Conservation (phyloP, 2,113 vertebrate genomes). For the Paralichthys olivaceus region DNA sequence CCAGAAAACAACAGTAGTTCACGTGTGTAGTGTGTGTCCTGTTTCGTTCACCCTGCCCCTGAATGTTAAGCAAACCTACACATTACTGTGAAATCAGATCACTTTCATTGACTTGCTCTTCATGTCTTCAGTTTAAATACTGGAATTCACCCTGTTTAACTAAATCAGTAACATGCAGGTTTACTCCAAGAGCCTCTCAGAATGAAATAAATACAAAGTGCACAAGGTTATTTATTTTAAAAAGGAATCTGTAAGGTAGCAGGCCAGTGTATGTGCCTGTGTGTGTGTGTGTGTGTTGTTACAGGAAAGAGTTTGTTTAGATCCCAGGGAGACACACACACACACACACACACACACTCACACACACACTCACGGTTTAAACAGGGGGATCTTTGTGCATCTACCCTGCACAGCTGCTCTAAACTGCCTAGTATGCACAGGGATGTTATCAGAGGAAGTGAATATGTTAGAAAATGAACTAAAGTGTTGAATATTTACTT, state of each 20-base stretch:
- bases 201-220: constrained; percentile 3
- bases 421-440: constrained; percentile 13
- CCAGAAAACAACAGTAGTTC: background rate
- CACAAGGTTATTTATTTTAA: constrained; percentile 25
- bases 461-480: constrained; percentile 22
- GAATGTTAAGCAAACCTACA: constrained; percentile 21
- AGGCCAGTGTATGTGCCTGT: constrained; percentile 27
- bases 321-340: constrained; percentile 38
- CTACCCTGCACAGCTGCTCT: constrained; percentile 30
- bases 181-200: background rate
- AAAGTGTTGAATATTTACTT: background rate
- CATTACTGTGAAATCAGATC: constrained; percentile 18
- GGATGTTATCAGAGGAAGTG: constrained; percentile 9
- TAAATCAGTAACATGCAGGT: constrained; percentile 14
- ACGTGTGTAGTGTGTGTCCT: background rate
- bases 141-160: constrained; percentile 12
- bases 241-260: constrained; percentile 16
- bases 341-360: constrained; percentile 34
- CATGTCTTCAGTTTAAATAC: constrained; percentile 13
- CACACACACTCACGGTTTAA: constrained; percentile 35
- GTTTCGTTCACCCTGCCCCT: constrained; percentile 4
- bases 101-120: constrained; percentile 1
- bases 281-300: constrained; percentile 35
- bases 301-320: constrained; percentile 62
- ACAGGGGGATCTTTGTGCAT: constrained; percentile 74